Evolutionary conservation across 2,888 invertebrate genomes (phyloP).

Genomic region (Alloscopus bannaensis): DNA sequence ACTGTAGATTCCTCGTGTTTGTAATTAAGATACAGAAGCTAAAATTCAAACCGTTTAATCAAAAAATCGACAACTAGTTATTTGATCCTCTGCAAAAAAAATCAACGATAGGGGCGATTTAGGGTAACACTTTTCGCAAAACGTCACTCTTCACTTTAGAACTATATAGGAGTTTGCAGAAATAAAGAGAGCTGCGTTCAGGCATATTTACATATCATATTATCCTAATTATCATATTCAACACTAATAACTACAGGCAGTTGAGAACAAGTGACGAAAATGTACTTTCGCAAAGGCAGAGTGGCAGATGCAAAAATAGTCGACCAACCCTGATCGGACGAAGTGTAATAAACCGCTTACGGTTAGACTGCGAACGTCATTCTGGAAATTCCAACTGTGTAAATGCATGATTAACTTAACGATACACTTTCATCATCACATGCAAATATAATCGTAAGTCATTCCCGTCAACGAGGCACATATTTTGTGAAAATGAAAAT

Average conservation of each 20-base stretch:
- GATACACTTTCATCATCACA: too few species aligned
- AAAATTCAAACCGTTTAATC: conserved; percentile 30
- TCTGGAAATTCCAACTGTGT: too few species aligned
- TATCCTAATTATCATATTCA: conserved; percentile 7
- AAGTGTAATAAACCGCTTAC: too few species aligned
- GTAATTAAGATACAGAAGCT: not conserved
- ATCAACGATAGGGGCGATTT: too few species aligned
- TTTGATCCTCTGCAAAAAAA: conserved; percentile 9
- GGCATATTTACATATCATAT: not conserved
- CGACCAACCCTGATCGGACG: too few species aligned
- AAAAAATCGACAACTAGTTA: conserved; percentile 40
- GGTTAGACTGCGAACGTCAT: too few species aligned
- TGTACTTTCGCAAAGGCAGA: not conserved
- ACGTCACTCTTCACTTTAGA: not conserved
- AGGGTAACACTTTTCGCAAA: not conserved
- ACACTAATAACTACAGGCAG: conserved; percentile 1
- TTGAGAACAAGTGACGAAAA: not conserved
- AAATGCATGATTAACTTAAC: too few species aligned
- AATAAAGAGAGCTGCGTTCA: not conserved
- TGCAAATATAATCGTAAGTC: too few species aligned
- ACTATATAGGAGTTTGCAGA: not conserved
- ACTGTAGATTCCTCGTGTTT: not conserved
- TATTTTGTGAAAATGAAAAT: too few species aligned
- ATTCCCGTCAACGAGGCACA: too few species aligned
- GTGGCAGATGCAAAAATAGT: not conserved